Evolutionary conservation across 2,797 vertebrate species (phyloP), one percentile per base, ranked within the genome.

Genomic region (Spinus pinus): DNA sequence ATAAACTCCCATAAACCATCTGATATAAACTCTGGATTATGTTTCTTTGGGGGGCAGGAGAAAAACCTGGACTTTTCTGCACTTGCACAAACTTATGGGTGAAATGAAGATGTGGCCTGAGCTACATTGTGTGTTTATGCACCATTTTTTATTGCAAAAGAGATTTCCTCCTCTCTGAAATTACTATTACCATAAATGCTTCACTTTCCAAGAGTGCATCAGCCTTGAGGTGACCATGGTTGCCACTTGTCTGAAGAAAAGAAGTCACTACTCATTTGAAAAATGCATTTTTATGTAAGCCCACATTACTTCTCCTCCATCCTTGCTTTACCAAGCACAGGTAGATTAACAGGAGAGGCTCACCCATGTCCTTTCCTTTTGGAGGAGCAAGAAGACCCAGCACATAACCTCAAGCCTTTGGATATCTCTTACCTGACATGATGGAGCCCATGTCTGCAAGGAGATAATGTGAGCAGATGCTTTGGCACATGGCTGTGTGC

Each of bases 1-100:
- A 98, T 98, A 98, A 98, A 98, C 96, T 98, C 94, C 90, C 95
- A 97, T 98, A 98, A 98, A 98, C 96, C 95, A 97, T 95, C 93
- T 1, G 70, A 98, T 97, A 97, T 95, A 98, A 98, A 98, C 96
- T 96, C 93, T 39, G 88, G 97, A 94, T 98, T 98, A 97, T 95
- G 95, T 98, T 98, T 98, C 98, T 97, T 95, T 88, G 91, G 64
- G 88, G 92, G 92, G 72, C 33, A 94, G 94, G 71, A 95, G 95
- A 80, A 94, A 96, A 96, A 93, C 57, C 74, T 90, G 82, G 84
- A 53, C 41, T 96, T 97, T 95, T 91, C 94, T 95, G 70, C 85
- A 84, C 85, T 83, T 90, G 30, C 73, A 84, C 67, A 66, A 79
- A 88, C 28, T 64, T 61, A 30, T 57, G 47, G 65, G 75, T 73